Percentiles rank a stretch among this genome's conserved stretches.
Evolutionary conservation across 1,140 invertebrate species (phyloP).

Genomic region (Thaumatotibia leucotreta): DNA sequence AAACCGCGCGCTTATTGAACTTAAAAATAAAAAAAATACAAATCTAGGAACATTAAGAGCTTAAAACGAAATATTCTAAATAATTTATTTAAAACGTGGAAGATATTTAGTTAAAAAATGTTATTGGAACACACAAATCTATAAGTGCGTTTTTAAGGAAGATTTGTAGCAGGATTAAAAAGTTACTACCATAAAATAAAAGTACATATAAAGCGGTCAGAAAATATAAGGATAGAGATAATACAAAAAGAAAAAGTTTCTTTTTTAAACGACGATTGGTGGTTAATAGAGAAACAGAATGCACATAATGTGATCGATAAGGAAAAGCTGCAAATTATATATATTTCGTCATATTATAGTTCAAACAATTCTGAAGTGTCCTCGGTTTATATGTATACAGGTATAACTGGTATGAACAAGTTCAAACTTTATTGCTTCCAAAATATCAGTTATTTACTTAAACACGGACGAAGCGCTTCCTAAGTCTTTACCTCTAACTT

Average conservation of each 20-base stretch:
- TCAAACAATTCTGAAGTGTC: not conserved
- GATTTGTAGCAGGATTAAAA: not conserved
- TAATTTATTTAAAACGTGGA: slow-evolving; percentile 58
- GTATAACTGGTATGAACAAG: not conserved
- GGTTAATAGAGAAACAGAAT: not conserved
- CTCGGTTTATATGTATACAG: not conserved
- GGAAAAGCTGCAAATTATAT: not conserved
- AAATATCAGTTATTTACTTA: too few species aligned
- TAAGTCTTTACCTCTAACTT: too few species aligned
- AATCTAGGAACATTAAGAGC: slow-evolving; percentile 69
- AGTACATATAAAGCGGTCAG: too few species aligned
- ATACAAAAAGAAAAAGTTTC: too few species aligned
- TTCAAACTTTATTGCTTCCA: too few species aligned
- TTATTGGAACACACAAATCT: slow-evolving; percentile 21
- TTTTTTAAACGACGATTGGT: too few species aligned
- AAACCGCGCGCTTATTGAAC: slow-evolving; percentile 16
- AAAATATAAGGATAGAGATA: too few species aligned
- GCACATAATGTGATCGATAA: not conserved
- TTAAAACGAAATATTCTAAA: slow-evolving; percentile 62
- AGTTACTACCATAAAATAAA: not conserved
- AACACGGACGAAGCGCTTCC: too few species aligned
- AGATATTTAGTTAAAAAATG: slow-evolving; percentile 31
- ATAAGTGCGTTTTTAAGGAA: not conserved
- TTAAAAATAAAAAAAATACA: slow-evolving; percentile 56
- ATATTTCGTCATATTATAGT: not conserved